Conservation (phyloP, 2,113 vertebrate genomes). For the Hemichromis elongatus region DNA sequence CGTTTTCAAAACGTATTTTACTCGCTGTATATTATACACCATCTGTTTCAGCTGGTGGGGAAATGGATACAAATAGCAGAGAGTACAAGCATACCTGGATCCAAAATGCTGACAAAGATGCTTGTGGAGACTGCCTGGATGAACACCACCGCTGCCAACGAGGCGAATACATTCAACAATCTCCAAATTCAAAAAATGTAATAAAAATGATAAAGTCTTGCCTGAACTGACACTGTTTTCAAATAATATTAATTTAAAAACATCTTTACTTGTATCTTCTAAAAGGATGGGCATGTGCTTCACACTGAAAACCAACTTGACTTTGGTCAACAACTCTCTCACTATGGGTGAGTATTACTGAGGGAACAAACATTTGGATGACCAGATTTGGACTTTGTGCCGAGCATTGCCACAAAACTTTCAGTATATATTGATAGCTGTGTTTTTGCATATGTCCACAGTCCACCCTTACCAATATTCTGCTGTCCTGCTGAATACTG, state of each 20-base stretch:
- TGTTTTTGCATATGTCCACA: neutral
- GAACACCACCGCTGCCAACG: neutral
- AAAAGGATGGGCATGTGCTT: slow-evolving; percentile 13
- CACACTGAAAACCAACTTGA: fast-evolving
- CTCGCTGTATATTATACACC: neutral
- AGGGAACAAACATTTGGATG: neutral
- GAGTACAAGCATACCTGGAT: neutral
- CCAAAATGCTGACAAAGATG: neutral
- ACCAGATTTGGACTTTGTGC: neutral
- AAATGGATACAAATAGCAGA: slow-evolving; percentile 28
- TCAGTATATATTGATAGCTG: neutral
- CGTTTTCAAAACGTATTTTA: neutral
- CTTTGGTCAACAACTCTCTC: neutral
- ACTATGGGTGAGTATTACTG: neutral
- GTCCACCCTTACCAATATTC: neutral
- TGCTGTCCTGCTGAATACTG: neutral
- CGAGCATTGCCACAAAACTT: neutral
- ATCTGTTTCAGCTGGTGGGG: slow-evolving; percentile 39
- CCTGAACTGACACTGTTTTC: neutral
- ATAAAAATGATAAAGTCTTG: neutral
- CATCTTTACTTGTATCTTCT: neutral
- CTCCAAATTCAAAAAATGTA: slow-evolving; percentile 8
- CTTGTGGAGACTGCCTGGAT: neutral
- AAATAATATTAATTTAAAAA: fast-evolving
- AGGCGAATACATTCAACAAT: neutral